These are phyloP conservation scores for Lithobius niger DNA, from an alignment of 1,140 invertebrate species.

Conservation along the genomic window DNA sequence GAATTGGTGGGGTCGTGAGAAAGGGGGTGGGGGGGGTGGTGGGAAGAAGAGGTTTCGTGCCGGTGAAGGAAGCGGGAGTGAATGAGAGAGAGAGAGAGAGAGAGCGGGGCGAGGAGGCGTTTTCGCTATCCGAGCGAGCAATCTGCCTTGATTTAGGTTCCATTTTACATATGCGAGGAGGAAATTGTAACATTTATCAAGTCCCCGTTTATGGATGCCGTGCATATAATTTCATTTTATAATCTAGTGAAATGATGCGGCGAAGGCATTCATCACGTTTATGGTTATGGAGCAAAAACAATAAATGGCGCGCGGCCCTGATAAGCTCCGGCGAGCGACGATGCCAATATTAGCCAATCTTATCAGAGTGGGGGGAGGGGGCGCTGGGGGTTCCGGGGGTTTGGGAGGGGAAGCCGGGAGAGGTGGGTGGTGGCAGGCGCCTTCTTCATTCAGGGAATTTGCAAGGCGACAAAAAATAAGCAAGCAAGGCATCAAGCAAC, in stretches of 20 bases:
- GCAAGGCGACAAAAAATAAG: too few relatives aligned
- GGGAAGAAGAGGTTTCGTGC: too few relatives aligned
- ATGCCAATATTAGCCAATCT: conserved; percentile 6
- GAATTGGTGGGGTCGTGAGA: too few relatives aligned
- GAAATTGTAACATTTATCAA: conserved; percentile 11
- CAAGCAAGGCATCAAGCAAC: too few relatives aligned
- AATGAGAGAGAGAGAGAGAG: conserved; percentile 1
- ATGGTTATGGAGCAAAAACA: conserved; percentile 9
- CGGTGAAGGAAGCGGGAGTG: background rate
- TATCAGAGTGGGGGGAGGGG: background rate
- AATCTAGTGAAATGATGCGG: conserved; percentile 8
- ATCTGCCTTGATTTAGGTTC: conserved; percentile 10
- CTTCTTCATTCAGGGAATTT: too few relatives aligned
- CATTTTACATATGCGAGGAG: conserved; percentile 10
- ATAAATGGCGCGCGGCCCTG: conserved; percentile 2
- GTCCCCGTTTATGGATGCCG: conserved; percentile 2
- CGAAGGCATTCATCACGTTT: conserved; percentile 6
- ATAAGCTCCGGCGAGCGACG: background rate
- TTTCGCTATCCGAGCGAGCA: background rate
- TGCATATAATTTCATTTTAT: conserved; percentile 11
- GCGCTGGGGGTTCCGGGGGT: background rate
- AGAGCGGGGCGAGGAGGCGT: background rate
- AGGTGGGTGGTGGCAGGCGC: too few relatives aligned
- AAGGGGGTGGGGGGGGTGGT: too few relatives aligned
- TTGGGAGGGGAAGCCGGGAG: background rate